These are phyloP conservation scores for Harmothoe impar DNA, from an alignment of 2,888 invertebrate genomes.

Conservation along the genomic window DNA sequence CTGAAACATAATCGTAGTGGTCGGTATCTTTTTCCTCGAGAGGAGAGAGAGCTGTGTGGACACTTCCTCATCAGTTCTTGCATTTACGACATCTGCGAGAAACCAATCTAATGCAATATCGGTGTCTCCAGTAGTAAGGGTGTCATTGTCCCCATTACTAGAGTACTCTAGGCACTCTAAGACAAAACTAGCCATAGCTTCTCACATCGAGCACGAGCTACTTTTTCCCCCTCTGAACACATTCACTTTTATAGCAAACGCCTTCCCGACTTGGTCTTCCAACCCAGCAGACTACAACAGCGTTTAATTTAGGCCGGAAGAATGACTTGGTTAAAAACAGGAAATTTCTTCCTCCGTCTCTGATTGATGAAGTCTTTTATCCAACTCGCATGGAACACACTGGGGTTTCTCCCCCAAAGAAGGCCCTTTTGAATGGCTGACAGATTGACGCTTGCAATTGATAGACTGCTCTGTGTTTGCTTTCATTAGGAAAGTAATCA, in stretches of 20 bases:
- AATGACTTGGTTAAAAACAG: neutral
- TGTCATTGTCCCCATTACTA: no score
- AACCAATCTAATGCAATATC: no score
- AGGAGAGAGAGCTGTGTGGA: no score
- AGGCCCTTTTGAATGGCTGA: constrained; percentile 13
- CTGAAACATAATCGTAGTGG: no score
- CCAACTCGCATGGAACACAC: constrained; percentile 5
- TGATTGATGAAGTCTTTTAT: constrained; percentile 42
- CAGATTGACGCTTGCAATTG: constrained; percentile 16
- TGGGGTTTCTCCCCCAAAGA: neutral
- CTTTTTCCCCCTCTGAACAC: neutral
- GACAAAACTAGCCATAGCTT: no score
- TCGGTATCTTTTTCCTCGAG: no score
- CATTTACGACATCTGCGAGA: no score
- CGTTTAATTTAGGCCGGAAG: neutral
- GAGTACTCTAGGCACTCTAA: no score
- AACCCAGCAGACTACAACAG: neutral
- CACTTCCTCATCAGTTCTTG: no score
- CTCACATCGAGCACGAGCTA: no score
- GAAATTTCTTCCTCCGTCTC: neutral
- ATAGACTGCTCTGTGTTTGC: neutral
- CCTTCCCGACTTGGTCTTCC: neutral
- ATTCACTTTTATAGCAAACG: constrained; percentile 10
- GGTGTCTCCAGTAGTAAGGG: no score
- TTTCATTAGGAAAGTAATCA: constrained; percentile 45